phyloP scores from a whole-genome alignment of 92 coral and sea anemone species.

The Porites rus region DNA sequence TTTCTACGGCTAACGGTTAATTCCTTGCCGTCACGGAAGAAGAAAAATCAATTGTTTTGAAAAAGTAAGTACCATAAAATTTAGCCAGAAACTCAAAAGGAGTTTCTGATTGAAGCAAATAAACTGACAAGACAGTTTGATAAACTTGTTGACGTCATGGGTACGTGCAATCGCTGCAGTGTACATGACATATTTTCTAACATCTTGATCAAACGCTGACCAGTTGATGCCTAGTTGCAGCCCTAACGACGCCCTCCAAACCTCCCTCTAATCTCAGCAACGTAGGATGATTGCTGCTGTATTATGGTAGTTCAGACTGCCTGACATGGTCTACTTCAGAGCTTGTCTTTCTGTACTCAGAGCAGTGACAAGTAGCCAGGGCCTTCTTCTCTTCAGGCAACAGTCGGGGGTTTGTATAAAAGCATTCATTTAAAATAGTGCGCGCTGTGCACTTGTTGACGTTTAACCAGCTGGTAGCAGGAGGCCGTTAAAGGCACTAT shows the following conservation, averaged over 20 bases:
- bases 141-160: no score
- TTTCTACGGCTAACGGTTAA: no score
- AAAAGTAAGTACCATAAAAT: no score
- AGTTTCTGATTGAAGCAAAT: no score
- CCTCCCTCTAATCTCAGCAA: background rate
- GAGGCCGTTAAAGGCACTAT: no score
- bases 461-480: no score
- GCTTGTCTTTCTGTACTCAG: constrained; percentile 12
- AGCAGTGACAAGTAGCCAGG: constrained; percentile 16
- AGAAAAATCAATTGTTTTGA: no score
- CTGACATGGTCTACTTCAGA: constrained; percentile 15
- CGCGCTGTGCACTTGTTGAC: no score
- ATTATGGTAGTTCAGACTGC: background rate
- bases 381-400: background rate
- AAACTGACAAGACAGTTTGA: no score
- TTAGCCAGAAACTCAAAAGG: no score
- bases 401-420: constrained; percentile 20
- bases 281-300: background rate
- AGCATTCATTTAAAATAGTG: no score
- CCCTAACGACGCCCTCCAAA: background rate
- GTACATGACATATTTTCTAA: background rate
- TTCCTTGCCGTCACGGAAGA: no score
- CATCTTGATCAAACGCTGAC: background rate
- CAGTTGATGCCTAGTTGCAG: background rate
- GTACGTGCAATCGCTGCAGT: background rate